Base-by-base conservation (phyloP, 2,888 invertebrate species). In the Thera obeliscata region DNA sequence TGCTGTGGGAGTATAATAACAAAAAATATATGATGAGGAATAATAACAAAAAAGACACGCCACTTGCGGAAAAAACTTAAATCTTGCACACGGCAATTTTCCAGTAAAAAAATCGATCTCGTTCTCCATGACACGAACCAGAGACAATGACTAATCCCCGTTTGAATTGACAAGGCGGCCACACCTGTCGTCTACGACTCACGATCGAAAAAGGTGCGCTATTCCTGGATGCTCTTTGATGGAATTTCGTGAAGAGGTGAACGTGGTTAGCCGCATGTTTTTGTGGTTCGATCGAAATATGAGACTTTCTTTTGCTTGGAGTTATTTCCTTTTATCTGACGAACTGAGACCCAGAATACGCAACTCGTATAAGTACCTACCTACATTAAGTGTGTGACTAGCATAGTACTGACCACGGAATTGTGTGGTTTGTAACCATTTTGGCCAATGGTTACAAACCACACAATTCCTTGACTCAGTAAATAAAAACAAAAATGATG, bases 161-260 rank as follows among this genome's bases (percentile, higher is more conserved):
- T 11, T 49, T 59, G 62, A 58, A 66, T 55, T 56, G 68, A 68
- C 68, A 64, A 49, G 57, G 56, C 56, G 55, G 54, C 50, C 61
- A 52, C 68, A 69, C 69, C 69, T 69, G 69, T 69, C 69, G 69
- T 66, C 69, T 69, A 57, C 63, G 50, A 22, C 63, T 66, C 69
- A 56, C 61, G 56, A 48, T 59, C 54, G 62, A 62, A 62, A 62
- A 66, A 69, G 61, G 61, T 69, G 56, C 57, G 46, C 66, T 69
- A 69, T 69, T 66, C 60, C 63, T 63, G 69, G 69, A 69, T 12
- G 57, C 56, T 56, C 62, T 36, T 50, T 61, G 61, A 41, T 41
- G 11, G 56, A 41, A 22, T 56, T 56, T 36, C 22, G 55, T 55
- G 48, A 36, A 61, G 56, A 57, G 57, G 57, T 49, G 49, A 54